Evolutionary conservation across 2,888 invertebrate species (phyloP).

Genomic region (Phortica magna): DNA sequence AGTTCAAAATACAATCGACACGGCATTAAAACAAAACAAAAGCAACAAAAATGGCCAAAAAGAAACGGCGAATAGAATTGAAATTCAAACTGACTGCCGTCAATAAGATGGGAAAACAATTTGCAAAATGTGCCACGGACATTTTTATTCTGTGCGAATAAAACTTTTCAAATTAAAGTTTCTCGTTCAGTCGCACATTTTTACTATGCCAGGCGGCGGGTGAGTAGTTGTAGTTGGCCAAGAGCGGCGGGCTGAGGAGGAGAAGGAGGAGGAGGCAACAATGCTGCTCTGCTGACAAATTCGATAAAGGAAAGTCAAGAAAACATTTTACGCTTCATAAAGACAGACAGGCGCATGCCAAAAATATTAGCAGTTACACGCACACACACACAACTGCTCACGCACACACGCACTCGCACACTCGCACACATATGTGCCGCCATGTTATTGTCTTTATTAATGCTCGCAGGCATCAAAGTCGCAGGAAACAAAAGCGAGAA

Average conservation of each 20-base stretch:
- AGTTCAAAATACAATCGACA: background rate
- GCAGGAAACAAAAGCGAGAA: conserved; percentile 27
- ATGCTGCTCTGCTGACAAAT: conserved; percentile 5
- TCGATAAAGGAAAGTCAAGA: conserved; percentile 26
- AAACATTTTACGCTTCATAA: conserved; percentile 29
- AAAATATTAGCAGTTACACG: background rate
- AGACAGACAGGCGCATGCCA: conserved; percentile 27
- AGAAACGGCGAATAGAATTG: background rate
- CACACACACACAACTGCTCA: background rate
- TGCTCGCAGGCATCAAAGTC: conserved; percentile 58
- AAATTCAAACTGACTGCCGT: conserved; percentile 2
- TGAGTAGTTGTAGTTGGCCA: too few relatives aligned
- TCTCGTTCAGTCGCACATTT: conserved; percentile 29
- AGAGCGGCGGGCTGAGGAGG: too few relatives aligned
- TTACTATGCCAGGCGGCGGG: background rate
- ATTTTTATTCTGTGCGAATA: conserved; percentile 52
- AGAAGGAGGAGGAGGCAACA: background rate
- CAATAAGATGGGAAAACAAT: conserved; percentile 56
- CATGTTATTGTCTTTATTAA: conserved; percentile 65
- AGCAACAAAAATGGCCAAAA: background rate
- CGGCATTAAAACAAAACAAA: background rate
- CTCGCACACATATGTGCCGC: conserved; percentile 27
- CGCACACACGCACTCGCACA: background rate
- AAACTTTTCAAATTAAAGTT: conserved; percentile 70
- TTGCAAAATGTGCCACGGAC: conserved; percentile 64